Evolutionary conservation across 2,888 invertebrate genomes (phyloP), one percentile per base, ranked within the genome.

Genomic region (Scaptodrosophila latifasciaeformis): DNA sequence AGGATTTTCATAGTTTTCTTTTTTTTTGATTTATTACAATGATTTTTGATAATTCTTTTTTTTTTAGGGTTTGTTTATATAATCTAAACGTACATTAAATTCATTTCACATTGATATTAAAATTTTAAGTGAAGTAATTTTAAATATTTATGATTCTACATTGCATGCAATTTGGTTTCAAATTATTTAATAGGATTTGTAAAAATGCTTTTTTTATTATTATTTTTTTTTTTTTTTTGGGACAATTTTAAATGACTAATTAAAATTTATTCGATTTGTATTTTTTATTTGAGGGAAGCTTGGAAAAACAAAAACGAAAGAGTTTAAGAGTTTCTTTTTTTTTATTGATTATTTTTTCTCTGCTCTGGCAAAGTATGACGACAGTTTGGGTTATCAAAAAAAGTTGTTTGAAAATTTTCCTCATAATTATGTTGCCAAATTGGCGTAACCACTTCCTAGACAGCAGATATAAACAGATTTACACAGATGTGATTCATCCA

Each of bases 391-490:
- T 24, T 24, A 24, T 37, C 24, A 17, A 34, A 50, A 49, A 54
- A 48, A n/a, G n/a, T n/a, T n/a, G n/a, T 24, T 24, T 24, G 24
- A 24, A 24, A 24, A 24, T 24, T 24, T 12, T 19, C 39, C 15
- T 47, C 47, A 61, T 59, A 64, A 66, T 64, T 59, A 58, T 56
- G 49, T 48, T 49, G 44, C 31, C 42, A 59, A 60, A 59, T 54
- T 59, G 57, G 39, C 46, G 47, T 46, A 54, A 56, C 42, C 55
- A 40, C 54, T 52, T 61, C 48, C 47, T 45, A 35, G 34, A 13
- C 45, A 45, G 42, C 21, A 21, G 12, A 19, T 35, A 35, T 49
- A 24, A 27, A 50, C 21, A n/a, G n/a, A n/a, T n/a, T n/a, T n/a
- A n/a, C n/a, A n/a, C n/a, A n/a, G n/a, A n/a, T n/a, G n/a, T n/a